Percentiles rank a stretch among this genome's conserved stretches.
Evolutionary conservation across 1,140 invertebrate species (phyloP).

Genomic region (Ridgeia piscesae): DNA sequence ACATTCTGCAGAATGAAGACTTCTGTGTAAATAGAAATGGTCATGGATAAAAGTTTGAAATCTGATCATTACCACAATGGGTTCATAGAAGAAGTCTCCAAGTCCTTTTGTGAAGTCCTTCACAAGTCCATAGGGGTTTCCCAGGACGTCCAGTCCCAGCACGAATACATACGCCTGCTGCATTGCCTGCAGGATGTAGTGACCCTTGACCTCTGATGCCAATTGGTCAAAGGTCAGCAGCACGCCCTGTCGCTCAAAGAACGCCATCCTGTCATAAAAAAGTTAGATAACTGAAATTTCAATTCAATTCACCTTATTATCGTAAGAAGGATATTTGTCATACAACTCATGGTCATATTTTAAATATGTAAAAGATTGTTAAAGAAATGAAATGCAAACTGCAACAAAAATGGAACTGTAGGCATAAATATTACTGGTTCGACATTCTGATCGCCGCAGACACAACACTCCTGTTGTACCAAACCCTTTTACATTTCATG

Average conservation of each 20-base stretch:
- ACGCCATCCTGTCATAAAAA: conserved; percentile 46
- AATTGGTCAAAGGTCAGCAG: conserved; percentile 46
- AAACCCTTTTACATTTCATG: too few relatives aligned
- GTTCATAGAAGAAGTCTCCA: conserved; percentile 59
- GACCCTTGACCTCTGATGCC: conserved; percentile 43
- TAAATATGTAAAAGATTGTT: too few relatives aligned
- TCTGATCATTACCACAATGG: conserved; percentile 50
- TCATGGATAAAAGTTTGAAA: conserved; percentile 26
- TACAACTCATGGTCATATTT: too few relatives aligned
- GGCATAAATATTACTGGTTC: too few relatives aligned
- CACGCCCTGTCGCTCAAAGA: conserved; percentile 49
- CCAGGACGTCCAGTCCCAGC: conserved; percentile 59
- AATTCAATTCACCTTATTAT: too few relatives aligned
- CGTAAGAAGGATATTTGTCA: too few relatives aligned
- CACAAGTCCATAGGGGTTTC: conserved; percentile 60
- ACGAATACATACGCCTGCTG: conserved; percentile 60
- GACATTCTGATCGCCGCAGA: too few relatives aligned
- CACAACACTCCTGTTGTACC: too few relatives aligned
- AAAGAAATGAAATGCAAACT: too few relatives aligned
- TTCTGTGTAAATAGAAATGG: too few relatives aligned
- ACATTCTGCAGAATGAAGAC: too few relatives aligned
- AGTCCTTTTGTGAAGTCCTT: conserved; percentile 59
- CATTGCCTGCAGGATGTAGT: conserved; percentile 56
- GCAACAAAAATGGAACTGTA: too few relatives aligned
- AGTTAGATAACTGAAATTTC: neutral